These are phyloP conservation scores for Magallana gigas DNA, from an alignment of 1,140 invertebrate species.

Conservation along the genomic window DNA sequence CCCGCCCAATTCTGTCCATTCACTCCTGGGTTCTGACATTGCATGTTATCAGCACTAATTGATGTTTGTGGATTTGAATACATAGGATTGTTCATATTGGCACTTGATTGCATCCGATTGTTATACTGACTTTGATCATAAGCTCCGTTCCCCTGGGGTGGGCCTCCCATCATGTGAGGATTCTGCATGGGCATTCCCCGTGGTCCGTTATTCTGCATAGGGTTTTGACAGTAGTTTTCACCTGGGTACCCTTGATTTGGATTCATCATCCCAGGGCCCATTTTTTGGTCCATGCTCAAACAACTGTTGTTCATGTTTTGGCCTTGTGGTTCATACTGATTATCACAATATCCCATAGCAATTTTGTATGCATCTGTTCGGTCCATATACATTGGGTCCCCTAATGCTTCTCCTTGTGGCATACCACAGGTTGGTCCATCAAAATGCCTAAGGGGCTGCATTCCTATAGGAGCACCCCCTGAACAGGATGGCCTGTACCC, in stretches of 20 bases:
- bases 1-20: slow-evolving; percentile 59
- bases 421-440: slow-evolving; percentile 62
- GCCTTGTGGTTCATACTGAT: slow-evolving; percentile 53
- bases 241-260: slow-evolving; percentile 45
- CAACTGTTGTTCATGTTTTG: slow-evolving; percentile 63
- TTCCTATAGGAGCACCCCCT: slow-evolving; percentile 55
- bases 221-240: slow-evolving; percentile 41
- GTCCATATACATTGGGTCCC: slow-evolving; percentile 60
- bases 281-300: slow-evolving; percentile 62
- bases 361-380: slow-evolving; percentile 53
- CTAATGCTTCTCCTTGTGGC: slow-evolving; percentile 56
- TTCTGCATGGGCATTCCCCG: slow-evolving; percentile 51
- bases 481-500: slow-evolving; percentile 55
- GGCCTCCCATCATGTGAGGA: slow-evolving; percentile 44
- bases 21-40: slow-evolving; percentile 47
- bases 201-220: slow-evolving; percentile 44
- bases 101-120: slow-evolving; percentile 52
- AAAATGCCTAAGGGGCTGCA: slow-evolving; percentile 57
- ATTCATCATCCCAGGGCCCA: slow-evolving; percentile 56
- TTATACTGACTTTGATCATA: slow-evolving; percentile 58
- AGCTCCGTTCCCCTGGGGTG: slow-evolving; percentile 32
- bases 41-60: slow-evolving; percentile 53
- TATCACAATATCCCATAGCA: slow-evolving; percentile 58
- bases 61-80: slow-evolving; percentile 51
- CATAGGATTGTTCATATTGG: slow-evolving; percentile 62